Conservation (phyloP, 2,797 vertebrate genomes). For the Enteromius fasciolatus region DNA sequence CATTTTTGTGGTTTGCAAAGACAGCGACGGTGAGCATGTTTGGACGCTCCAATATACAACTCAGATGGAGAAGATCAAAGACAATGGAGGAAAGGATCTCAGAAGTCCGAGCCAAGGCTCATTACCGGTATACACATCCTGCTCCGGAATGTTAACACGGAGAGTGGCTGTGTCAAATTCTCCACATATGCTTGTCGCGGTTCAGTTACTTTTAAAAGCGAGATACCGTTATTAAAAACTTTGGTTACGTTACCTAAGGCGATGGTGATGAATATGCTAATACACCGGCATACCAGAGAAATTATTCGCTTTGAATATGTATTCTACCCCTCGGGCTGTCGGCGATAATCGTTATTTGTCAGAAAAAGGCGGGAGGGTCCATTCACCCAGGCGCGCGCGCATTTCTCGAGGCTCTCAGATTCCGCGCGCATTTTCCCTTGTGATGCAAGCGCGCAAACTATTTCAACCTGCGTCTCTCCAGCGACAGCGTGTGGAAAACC, state of each 20-base stretch:
- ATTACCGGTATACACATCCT: conserved; percentile 48
- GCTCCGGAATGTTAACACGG: conserved; percentile 50
- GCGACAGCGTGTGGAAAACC: background rate
- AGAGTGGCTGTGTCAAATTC: conserved; percentile 50
- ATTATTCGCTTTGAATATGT: conserved; percentile 47
- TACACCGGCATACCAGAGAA: conserved; percentile 41
- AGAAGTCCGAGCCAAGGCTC: conserved; percentile 45
- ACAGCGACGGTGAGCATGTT: conserved; percentile 39
- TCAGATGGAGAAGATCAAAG: conserved; percentile 54
- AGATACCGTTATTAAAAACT: conserved; percentile 50
- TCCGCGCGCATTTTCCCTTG: conserved; percentile 48
- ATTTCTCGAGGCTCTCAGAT: conserved; percentile 42
- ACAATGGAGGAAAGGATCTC: conserved; percentile 36
- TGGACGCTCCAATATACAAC: conserved; percentile 31
- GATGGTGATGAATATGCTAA: conserved; percentile 46
- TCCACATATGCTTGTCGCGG: conserved; percentile 50
- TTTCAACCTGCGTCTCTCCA: conserved; percentile 14
- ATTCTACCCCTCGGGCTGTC: conserved; percentile 48
- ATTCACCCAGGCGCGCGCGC: conserved; percentile 22
- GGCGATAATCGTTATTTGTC: conserved; percentile 42
- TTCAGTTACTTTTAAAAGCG: conserved; percentile 52
- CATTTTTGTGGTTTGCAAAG: conserved; percentile 43
- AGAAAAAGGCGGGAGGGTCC: conserved; percentile 11
- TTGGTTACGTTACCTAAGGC: conserved; percentile 50
- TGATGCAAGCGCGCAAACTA: conserved; percentile 36